Conservation (phyloP, 2,797 vertebrate species). For the Tadarida brasiliensis region DNA sequence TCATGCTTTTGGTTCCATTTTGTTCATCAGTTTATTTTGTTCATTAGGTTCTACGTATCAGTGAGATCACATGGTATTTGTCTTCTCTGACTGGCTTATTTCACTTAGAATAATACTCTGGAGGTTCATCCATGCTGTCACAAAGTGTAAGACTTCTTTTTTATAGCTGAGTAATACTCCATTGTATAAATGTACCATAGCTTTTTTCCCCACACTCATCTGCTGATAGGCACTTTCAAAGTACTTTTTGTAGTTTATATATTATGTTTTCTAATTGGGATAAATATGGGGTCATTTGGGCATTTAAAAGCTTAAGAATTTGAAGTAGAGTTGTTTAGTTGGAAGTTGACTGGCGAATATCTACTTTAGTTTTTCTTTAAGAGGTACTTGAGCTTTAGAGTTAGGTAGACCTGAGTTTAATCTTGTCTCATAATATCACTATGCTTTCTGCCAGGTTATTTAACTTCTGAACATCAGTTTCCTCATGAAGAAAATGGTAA, state of each 20-base stretch:
- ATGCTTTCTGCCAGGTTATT: neutral
- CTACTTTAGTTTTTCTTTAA: neutral
- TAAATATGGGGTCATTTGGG: neutral
- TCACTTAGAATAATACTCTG: too few species aligned
- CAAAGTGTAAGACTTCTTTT: too few species aligned
- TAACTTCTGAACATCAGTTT: conserved; percentile 35
- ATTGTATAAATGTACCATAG: too few species aligned
- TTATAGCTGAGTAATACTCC: too few species aligned
- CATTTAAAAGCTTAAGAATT: conserved; percentile 41
- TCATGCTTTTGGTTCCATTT: too few species aligned
- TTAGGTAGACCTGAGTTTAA: conserved; percentile 24
- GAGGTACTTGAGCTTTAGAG: conserved; percentile 12
- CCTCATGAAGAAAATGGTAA: neutral
- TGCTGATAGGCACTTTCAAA: too few species aligned
- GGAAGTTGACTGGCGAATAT: neutral
- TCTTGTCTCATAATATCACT: neutral
- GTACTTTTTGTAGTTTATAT: conserved; percentile 9
- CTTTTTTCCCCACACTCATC: too few species aligned
- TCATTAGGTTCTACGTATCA: too few species aligned
- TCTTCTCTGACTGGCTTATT: too few species aligned
- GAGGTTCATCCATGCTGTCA: too few species aligned
- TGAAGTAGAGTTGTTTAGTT: conserved; percentile 27
- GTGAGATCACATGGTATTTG: too few species aligned
- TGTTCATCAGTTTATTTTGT: too few species aligned
- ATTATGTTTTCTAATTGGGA: neutral